Base-by-base conservation (phyloP, 2,888 invertebrate genomes). In the Stegophylla sp. region DNA sequence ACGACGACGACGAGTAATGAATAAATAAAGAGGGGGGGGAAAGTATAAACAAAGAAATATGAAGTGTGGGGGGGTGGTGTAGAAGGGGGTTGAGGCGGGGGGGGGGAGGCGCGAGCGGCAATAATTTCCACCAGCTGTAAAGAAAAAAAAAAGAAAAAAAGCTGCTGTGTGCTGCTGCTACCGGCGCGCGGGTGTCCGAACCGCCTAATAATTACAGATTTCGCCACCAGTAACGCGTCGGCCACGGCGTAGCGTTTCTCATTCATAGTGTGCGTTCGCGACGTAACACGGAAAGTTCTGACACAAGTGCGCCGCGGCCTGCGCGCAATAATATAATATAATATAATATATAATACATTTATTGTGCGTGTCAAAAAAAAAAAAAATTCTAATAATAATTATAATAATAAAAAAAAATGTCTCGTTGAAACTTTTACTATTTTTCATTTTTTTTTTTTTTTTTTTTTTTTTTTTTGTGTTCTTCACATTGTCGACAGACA, bases 261-360 rank as follows among this genome's bases (percentile, higher is more conserved):
- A 69, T 77, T 77, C 76, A 77, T 77, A 77, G 76, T 76, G 76
- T 76, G 76, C 76, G 76, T 77, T 77, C 67, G 76, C 48, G 43
- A 45, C 10, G 66, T 53, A 67, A 66, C 76, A 45, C 53, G 15
- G 67, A 77, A 77, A 77, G 76, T 77, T 67, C 76, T 56, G 67
- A 67, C n/a, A n/a, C n/a, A 67, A 45, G 76, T 67, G 76, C 76
- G 76, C 45, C 41, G 41, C 28, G 61, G 73, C n/a, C n/a, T n/a
- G n/a, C n/a, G n/a, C n/a, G n/a, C n/a, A n/a, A n/a, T n/a, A n/a
- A n/a, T n/a, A n/a, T n/a, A n/a, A n/a, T n/a, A n/a, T n/a, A n/a
- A n/a, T n/a, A n/a, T n/a, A n/a, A n/a, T n/a, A n/a, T n/a, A n/a
- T n/a, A n/a, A n/a, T n/a, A n/a, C n/a, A n/a, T n/a, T n/a, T n/a